Conservation (phyloP, 2,888 invertebrate genomes). For the Autographa gamma region DNA sequence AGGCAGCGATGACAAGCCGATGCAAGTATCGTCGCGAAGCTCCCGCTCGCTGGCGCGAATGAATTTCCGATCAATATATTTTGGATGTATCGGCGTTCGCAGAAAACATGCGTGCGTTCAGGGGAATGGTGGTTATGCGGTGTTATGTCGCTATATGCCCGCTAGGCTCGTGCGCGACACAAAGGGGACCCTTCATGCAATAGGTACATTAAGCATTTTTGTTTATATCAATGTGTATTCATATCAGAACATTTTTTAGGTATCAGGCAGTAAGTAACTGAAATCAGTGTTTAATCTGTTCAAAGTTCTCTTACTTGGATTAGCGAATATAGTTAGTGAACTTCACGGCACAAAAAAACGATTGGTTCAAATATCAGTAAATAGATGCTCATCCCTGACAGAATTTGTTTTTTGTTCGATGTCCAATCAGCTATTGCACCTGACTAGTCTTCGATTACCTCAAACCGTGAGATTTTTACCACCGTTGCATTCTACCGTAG, state of each 20-base stretch:
- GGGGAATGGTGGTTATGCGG: not conserved
- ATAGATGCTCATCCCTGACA: too few species aligned
- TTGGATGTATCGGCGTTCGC: not conserved
- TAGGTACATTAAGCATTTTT: not conserved
- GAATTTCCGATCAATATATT: conserved; percentile 8
- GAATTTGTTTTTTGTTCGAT: not conserved
- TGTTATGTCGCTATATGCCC: not conserved
- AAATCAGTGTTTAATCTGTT: too few species aligned
- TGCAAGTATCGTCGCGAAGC: not conserved
- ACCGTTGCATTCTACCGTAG: not conserved
- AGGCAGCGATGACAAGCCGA: not conserved
- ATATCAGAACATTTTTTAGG: not conserved
- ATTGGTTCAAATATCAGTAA: too few species aligned
- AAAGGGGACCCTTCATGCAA: not conserved
- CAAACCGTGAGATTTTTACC: not conserved
- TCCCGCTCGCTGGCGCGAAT: not conserved
- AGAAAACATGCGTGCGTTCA: conserved; percentile 5
- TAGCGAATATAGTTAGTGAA: too few species aligned
- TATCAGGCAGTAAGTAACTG: too few species aligned
- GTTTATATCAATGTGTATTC: not conserved
- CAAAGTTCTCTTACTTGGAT: too few species aligned
- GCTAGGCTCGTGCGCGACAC: not conserved
- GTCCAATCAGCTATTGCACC: not conserved
- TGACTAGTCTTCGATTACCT: not conserved
- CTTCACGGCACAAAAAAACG: too few species aligned